Conservation (phyloP, 2,888 invertebrate species). For the Alviniconcha strummeri region DNA sequence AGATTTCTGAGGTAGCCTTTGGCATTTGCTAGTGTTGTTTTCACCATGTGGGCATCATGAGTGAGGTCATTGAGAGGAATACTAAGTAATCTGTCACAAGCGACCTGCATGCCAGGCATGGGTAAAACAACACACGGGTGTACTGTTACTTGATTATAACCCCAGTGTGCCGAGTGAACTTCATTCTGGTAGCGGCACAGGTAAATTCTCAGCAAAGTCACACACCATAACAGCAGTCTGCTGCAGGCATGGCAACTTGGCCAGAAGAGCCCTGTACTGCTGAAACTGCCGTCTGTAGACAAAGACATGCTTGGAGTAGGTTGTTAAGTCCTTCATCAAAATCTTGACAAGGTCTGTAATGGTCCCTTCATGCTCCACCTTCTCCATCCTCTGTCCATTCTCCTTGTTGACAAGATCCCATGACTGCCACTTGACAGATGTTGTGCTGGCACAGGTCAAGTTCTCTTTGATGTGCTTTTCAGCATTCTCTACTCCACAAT, state of each 20-base stretch:
- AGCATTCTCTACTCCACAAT: neutral
- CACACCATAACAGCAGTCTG: neutral
- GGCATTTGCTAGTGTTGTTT: too few relatives aligned
- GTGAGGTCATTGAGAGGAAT: too few relatives aligned
- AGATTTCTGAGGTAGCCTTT: too few relatives aligned
- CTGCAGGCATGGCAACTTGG: neutral
- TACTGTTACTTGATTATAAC: too few relatives aligned
- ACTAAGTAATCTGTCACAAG: too few relatives aligned
- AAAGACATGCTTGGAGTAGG: neutral
- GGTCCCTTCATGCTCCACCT: neutral
- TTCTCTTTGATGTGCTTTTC: neutral
- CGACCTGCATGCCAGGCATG: too few relatives aligned
- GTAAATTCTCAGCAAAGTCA: neutral
- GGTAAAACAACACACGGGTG: too few relatives aligned
- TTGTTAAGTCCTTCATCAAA: neutral
- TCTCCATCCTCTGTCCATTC: neutral
- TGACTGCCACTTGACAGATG: neutral
- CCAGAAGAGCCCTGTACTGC: neutral
- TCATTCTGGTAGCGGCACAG: too few relatives aligned
- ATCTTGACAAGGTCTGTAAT: neutral
- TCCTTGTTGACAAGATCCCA: conserved; percentile 3
- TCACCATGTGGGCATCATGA: too few relatives aligned
- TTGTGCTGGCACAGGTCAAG: neutral
- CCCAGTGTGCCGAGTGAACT: too few relatives aligned
- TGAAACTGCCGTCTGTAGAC: neutral